These are phyloP conservation scores for Caradrina kadenii DNA, from an alignment of 2,888 invertebrate genomes.

Conservation along the genomic window DNA sequence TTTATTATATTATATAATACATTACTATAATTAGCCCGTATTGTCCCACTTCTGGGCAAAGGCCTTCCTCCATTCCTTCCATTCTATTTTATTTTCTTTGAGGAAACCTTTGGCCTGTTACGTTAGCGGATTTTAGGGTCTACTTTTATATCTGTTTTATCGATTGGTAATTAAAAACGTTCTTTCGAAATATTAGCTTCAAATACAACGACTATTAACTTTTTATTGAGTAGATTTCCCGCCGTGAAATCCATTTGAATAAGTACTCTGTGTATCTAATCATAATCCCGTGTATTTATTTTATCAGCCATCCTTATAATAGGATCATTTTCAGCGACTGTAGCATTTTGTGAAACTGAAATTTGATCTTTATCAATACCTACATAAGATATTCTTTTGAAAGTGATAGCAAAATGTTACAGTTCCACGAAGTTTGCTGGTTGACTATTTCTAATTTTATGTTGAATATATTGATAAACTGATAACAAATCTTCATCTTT, in stretches of 20 bases:
- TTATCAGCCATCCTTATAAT: constrained; percentile 31
- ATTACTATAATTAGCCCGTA: neutral
- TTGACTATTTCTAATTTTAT: constrained; percentile 10
- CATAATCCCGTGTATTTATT: constrained; percentile 31
- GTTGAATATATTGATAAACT: neutral
- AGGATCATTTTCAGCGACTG: constrained; percentile 15
- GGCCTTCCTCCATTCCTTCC: neutral
- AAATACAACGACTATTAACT: neutral
- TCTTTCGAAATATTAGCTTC: constrained; percentile 19
- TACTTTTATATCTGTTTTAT: constrained; percentile 7
- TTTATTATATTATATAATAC: neutral
- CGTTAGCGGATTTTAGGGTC: neutral
- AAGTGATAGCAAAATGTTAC: constrained; percentile 33
- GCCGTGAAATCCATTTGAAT: constrained; percentile 19
- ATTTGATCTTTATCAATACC: no score
- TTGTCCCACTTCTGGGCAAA: neutral
- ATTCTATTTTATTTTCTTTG: constrained; percentile 15
- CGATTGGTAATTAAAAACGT: constrained; percentile 35
- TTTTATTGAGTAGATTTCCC: constrained; percentile 11
- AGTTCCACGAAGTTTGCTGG: constrained; percentile 30
- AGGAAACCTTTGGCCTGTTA: neutral
- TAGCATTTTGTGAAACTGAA: constrained; percentile 29
- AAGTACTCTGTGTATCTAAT: constrained; percentile 23
- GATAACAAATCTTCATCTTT: neutral
- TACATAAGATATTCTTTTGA: neutral